Evolutionary conservation across 2,888 invertebrate species (phyloP).

Genomic region (Leucoma salicis): DNA sequence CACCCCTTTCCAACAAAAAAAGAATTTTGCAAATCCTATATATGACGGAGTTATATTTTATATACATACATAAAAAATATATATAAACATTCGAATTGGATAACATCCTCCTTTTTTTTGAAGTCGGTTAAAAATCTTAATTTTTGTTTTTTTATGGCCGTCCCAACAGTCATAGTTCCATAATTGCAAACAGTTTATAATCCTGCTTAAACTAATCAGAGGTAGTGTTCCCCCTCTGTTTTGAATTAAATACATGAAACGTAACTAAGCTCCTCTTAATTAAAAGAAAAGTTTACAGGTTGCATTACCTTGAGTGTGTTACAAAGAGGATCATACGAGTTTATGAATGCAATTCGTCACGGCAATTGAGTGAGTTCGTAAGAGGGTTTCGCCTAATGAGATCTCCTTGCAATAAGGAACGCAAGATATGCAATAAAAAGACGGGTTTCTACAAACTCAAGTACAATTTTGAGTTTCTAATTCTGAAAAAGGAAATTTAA

Average conservation of each 20-base stretch:
- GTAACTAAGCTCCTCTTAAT: slow-evolving; percentile 40
- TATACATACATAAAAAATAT: too few relatives aligned
- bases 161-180: too few relatives aligned
- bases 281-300: slow-evolving; percentile 52
- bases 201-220: too few relatives aligned
- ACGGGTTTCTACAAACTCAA: slow-evolving; percentile 30
- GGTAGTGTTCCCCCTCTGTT: background rate
- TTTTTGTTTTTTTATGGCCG: too few relatives aligned
- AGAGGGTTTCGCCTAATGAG: slow-evolving; percentile 52
- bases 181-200: too few relatives aligned
- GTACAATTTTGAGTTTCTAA: slow-evolving; percentile 42
- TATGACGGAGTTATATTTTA: too few relatives aligned
- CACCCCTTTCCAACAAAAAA: too few relatives aligned
- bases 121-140: too few relatives aligned
- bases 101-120: too few relatives aligned
- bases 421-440: slow-evolving; percentile 49
- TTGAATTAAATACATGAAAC: slow-evolving; percentile 2
- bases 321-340: slow-evolving; percentile 55
- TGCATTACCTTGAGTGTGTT: slow-evolving; percentile 35
- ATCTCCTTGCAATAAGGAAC: slow-evolving; percentile 44
- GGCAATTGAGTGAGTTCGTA: slow-evolving; percentile 67
- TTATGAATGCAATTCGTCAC: slow-evolving; percentile 78
- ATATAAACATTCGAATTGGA: too few relatives aligned
- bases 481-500: background rate
- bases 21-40: too few relatives aligned